Percentiles rank a stretch among this genome's conserved stretches.
These are phyloP conservation scores for Agrypnus murinus DNA, from an alignment of 2,888 invertebrate species.

Conservation along the genomic window DNA sequence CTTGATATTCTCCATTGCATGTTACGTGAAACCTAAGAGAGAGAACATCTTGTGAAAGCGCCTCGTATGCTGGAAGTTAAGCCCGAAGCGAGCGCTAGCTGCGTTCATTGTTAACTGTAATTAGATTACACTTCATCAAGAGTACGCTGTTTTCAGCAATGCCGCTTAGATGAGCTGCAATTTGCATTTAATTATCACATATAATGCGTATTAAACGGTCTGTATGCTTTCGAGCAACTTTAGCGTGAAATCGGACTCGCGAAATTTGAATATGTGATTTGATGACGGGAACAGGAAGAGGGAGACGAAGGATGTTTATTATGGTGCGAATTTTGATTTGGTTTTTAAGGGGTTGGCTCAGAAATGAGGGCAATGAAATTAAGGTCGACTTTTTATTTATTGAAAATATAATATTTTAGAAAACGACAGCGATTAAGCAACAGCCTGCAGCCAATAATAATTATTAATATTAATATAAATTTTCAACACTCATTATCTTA, in stretches of 20 bases:
- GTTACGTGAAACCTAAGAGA: slow-evolving; percentile 4
- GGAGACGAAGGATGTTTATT: no score
- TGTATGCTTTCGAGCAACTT: slow-evolving; percentile 64
- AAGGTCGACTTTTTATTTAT: no score
- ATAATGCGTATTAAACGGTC: slow-evolving; percentile 70
- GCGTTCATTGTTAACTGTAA: slow-evolving; percentile 70
- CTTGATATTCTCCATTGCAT: background rate
- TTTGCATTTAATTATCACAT: slow-evolving; percentile 73
- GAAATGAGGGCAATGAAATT: no score
- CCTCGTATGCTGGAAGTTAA: slow-evolving; percentile 44
- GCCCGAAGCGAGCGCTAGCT: slow-evolving; percentile 49
- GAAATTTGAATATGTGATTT: slow-evolving; percentile 67
- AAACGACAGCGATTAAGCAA: no score
- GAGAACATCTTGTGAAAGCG: slow-evolving; percentile 48
- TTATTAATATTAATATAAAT: no score
- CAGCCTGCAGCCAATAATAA: no score
- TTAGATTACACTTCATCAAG: slow-evolving; percentile 72
- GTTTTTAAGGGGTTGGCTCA: no score
- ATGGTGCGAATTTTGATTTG: no score
- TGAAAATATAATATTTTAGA: no score
- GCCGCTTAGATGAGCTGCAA: slow-evolving; percentile 71
- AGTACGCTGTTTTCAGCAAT: slow-evolving; percentile 71
- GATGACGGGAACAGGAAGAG: slow-evolving; percentile 53
- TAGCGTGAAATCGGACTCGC: slow-evolving; percentile 68
- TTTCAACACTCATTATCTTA: no score